These are phyloP conservation scores for Catamblyrhynchus diadema DNA, from an alignment of 2,797 vertebrate species.

Conservation along the genomic window DNA sequence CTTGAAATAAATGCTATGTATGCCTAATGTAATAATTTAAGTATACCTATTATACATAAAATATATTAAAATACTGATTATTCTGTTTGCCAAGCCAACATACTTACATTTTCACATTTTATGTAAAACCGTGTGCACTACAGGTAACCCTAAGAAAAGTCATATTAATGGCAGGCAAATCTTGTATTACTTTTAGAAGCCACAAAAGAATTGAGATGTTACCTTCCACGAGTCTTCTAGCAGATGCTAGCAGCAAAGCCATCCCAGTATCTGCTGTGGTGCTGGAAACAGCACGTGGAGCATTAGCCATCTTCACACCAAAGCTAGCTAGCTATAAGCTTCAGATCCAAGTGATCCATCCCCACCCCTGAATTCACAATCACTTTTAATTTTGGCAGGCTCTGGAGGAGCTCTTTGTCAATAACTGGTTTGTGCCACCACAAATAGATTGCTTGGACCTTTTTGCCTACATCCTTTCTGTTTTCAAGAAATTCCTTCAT, in stretches of 20 bases:
- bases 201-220: neutral
- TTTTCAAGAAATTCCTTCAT: constrained; percentile 74
- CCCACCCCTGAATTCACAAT: constrained; percentile 72
- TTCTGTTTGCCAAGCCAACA: neutral
- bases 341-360: constrained; percentile 76
- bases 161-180: neutral
- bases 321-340: constrained; percentile 69
- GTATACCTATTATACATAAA: neutral
- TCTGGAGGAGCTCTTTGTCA: constrained; percentile 64
- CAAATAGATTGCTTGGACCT: constrained; percentile 71
- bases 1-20: neutral
- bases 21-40: neutral
- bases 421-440: constrained; percentile 60
- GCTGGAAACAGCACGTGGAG: constrained; percentile 68
- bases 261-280: constrained; percentile 75
- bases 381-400: constrained; percentile 73
- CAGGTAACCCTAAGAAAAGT: neutral
- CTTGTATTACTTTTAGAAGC: neutral
- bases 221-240: constrained; percentile 76
- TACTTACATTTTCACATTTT: neutral
- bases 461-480: constrained; percentile 53
- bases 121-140: neutral
- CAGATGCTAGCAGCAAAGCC: constrained; percentile 75
- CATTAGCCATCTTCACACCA: constrained; percentile 74
- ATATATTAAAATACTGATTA: neutral